Percentiles rank a stretch among this genome's conserved stretches.
Conservation (phyloP, 2,888 invertebrate species). For the Tipula unca region DNA sequence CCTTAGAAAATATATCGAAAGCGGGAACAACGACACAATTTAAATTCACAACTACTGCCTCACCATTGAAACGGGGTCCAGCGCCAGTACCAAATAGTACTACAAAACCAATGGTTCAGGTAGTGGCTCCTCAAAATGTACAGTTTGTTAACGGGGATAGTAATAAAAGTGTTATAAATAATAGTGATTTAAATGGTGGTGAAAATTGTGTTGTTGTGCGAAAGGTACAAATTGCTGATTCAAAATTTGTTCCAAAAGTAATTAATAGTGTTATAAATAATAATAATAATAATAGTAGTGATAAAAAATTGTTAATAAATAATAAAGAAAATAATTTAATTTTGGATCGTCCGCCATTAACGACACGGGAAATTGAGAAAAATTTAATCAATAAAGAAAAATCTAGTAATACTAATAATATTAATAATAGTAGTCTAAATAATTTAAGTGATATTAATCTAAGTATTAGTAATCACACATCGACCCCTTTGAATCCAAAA, state of each 20-base stretch:
- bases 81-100: conserved; percentile 16
- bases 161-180: conserved; percentile 19
- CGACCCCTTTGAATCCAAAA: not conserved
- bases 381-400: conserved; percentile 59
- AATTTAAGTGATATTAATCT: conserved; percentile 20
- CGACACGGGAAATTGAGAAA: conserved; percentile 57
- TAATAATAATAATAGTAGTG: not conserved
- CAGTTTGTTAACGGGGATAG: conserved; percentile 26
- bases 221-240: conserved; percentile 22
- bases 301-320: not conserved
- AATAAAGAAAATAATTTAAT: not conserved
- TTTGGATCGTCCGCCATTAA: conserved; percentile 37
- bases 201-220: conserved; percentile 29
- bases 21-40: conserved; percentile 58
- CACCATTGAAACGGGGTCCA: not conserved
- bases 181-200: conserved; percentile 23
- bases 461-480: conserved; percentile 15
- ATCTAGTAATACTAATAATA: conserved; percentile 28
- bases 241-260: conserved; percentile 44
- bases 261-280: not conserved
- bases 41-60: conserved; percentile 28
- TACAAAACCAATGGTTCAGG: not conserved
- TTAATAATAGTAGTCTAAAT: conserved; percentile 27
- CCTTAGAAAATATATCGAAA: conserved; percentile 58
- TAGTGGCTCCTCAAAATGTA: conserved; percentile 15